Evolutionary conservation across 2,113 vertebrate genomes (phyloP).

Genomic region (Rhabdornis inornatus): DNA sequence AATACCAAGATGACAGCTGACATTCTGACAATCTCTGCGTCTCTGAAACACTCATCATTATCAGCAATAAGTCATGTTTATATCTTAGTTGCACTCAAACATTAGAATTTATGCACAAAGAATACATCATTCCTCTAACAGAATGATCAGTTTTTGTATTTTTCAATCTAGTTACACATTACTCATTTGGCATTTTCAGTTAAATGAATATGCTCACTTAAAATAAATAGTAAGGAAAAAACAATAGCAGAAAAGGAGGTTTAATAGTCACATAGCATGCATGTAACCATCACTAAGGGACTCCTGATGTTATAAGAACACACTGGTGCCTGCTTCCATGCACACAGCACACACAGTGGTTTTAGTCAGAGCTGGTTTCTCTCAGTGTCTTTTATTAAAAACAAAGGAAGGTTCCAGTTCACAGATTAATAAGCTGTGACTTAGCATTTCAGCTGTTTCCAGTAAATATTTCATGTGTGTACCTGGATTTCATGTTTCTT

Average conservation of each 20-base stretch:
- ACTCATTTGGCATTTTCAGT: constrained; percentile 39
- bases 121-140: neutral
- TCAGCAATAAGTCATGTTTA: neutral
- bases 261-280: neutral
- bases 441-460: neutral
- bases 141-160: constrained; percentile 7
- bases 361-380: neutral
- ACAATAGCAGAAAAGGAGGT: neutral
- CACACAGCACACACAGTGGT: neutral
- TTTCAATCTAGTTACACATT: neutral
- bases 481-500: neutral
- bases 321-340: neutral
- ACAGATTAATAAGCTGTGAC: neutral
- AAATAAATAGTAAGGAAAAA: constrained; percentile 10
- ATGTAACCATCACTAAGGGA: neutral
- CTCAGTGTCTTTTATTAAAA: neutral
- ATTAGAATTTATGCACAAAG: constrained; percentile 16
- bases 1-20: constrained; percentile 18
- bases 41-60: neutral
- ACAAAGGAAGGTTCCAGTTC: neutral
- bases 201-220: constrained; percentile 14
- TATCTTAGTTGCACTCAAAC: neutral
- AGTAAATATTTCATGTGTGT: neutral
- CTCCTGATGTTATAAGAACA: neutral
- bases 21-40: constrained; percentile 3